Conservation (phyloP, 2,888 invertebrate species). For the Rhagophthalmus giganteus region DNA sequence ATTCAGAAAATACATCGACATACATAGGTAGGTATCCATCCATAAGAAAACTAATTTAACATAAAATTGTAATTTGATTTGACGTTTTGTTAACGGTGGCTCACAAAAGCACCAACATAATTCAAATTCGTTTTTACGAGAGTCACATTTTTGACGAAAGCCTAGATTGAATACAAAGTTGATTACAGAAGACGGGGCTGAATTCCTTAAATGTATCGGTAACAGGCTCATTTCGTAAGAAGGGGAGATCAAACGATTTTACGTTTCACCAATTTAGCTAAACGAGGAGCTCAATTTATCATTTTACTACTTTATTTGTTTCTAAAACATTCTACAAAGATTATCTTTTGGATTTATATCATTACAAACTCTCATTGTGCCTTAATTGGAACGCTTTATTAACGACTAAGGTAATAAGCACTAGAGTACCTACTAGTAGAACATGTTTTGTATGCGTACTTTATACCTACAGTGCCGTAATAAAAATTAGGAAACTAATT, state of each 20-base stretch:
- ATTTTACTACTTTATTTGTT: background rate
- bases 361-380: too few species aligned
- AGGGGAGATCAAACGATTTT: slow-evolving; percentile 26
- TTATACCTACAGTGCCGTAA: too few species aligned
- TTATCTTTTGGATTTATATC: too few species aligned
- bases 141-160: slow-evolving; percentile 12
- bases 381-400: too few species aligned
- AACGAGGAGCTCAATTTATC: slow-evolving; percentile 22
- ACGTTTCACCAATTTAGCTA: slow-evolving; percentile 24
- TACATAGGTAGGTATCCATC: background rate
- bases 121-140: slow-evolving; percentile 3
- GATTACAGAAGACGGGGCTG: slow-evolving; percentile 19
- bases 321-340: too few species aligned
- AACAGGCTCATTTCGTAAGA: slow-evolving; percentile 20
- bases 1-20: background rate
- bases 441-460: too few species aligned
- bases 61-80: slow-evolving; percentile 5
- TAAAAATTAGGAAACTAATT: too few species aligned
- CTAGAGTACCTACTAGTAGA: too few species aligned
- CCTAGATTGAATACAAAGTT: slow-evolving; percentile 22
- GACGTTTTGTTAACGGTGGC: background rate
- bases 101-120: slow-evolving; percentile 6
- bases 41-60: slow-evolving; percentile 1
- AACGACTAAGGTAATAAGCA: too few species aligned
- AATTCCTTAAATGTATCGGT: slow-evolving; percentile 27